phyloP scores from a whole-genome alignment of 2,888 invertebrate species.

The Ischnus inquisitorius region DNA sequence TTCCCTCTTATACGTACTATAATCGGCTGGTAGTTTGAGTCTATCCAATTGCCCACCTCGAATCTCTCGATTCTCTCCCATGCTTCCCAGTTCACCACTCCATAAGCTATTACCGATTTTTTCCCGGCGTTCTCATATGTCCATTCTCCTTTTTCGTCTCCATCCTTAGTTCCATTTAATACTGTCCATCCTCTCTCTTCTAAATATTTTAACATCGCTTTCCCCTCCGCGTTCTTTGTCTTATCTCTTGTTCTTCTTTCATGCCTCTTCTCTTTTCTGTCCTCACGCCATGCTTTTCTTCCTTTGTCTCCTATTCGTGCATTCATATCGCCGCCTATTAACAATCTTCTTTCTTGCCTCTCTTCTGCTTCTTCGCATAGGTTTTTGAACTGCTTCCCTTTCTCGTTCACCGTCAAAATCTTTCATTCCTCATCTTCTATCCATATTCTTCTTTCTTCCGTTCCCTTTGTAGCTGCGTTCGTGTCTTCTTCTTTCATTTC shows the following conservation, averaged over 20 bases:
- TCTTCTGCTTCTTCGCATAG: slow-evolving; percentile 44
- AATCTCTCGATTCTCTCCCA: slow-evolving; percentile 35
- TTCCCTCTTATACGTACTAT: slow-evolving; percentile 16
- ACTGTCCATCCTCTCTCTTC: slow-evolving; percentile 25
- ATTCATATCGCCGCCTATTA: slow-evolving; percentile 34
- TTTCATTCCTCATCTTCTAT: not conserved
- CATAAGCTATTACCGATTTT: slow-evolving; percentile 66
- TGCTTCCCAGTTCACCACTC: slow-evolving; percentile 53
- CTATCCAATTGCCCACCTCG: slow-evolving; percentile 50
- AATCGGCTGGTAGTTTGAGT: slow-evolving; percentile 66
- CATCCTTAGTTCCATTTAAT: slow-evolving; percentile 59
- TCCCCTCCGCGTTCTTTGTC: slow-evolving; percentile 26
- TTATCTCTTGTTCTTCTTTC: slow-evolving; percentile 26
- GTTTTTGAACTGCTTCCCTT: slow-evolving; percentile 54
- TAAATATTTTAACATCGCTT: slow-evolving; percentile 7
- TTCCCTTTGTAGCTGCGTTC: slow-evolving; percentile 43
- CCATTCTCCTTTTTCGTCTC: too few relatives aligned
- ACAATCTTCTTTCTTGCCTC: not conserved
- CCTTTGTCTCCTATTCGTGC: too few relatives aligned
- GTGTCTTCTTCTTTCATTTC: slow-evolving; percentile 68
- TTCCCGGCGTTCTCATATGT: slow-evolving; percentile 63
- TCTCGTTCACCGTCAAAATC: slow-evolving; percentile 11
- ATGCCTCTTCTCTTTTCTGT: not conserved
- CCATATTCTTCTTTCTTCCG: slow-evolving; percentile 7
- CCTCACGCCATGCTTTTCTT: not conserved